Percentiles rank a stretch among this genome's conserved stretches.
Conservation (phyloP, 2,113 vertebrate species). For the Lanius ludovicianus region DNA sequence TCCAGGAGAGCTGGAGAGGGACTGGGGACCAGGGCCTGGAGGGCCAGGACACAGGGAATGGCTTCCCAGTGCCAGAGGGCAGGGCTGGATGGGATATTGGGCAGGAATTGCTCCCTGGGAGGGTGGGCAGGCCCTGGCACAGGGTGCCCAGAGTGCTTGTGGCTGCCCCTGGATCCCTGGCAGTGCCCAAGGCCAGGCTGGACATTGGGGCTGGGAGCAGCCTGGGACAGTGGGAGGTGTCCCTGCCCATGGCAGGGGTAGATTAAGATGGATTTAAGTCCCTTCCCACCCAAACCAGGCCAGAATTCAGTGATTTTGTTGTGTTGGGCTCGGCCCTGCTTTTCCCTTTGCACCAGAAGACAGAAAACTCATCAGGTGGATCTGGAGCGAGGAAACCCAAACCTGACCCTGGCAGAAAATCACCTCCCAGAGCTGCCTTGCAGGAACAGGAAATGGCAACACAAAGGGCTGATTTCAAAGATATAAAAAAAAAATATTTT, state of each 20-base stretch:
- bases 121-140: neutral
- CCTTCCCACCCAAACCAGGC: neutral
- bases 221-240: neutral
- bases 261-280: accelerated
- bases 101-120: neutral
- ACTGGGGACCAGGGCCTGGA: neutral
- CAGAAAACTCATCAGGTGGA: neutral
- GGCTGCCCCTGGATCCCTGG: neutral
- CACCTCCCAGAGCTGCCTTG: neutral
- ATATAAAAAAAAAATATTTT: accelerated
- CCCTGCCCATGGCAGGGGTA: neutral
- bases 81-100: neutral
- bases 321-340: accelerated
- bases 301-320: neutral
- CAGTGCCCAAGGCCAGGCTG: neutral
- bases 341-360: neutral
- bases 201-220: neutral
- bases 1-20: neutral
- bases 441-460: neutral
- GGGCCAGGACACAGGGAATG: neutral
- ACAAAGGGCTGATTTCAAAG: neutral
- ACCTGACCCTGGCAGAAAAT: neutral
- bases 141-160: neutral
- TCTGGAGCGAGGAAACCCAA: neutral
- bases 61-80: neutral